phyloP scores from a whole-genome alignment of 2,797 vertebrate genomes.

The Sebastes trivittatus region DNA sequence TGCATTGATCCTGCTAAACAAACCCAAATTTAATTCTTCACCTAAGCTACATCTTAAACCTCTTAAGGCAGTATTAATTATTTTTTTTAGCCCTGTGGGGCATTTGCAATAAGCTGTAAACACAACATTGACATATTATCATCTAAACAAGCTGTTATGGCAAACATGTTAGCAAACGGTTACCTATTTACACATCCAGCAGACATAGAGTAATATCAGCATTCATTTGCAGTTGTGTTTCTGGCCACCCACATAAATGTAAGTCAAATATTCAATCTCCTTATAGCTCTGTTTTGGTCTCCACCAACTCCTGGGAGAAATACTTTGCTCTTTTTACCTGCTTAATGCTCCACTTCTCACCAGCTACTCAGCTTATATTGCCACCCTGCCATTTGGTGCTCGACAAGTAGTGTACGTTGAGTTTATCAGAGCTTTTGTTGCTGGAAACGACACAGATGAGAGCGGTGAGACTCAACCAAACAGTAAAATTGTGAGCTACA shows the following conservation, averaged over 20 bases:
- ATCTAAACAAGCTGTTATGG: not conserved
- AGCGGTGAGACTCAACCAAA: not conserved
- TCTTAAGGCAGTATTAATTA: not conserved
- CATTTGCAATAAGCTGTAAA: constrained; percentile 3
- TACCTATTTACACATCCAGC: not conserved
- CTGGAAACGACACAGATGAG: not conserved
- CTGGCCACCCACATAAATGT: not conserved
- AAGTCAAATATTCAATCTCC: not conserved
- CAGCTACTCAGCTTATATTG: not conserved
- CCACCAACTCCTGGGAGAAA: not conserved
- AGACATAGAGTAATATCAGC: not conserved
- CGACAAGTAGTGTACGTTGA: not conserved
- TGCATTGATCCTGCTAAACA: constrained; percentile 34
- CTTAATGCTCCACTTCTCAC: not conserved
- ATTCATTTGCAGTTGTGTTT: not conserved
- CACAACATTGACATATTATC: not conserved
- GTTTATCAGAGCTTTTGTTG: not conserved
- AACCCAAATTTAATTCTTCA: constrained; percentile 8
- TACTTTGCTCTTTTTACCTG: not conserved
- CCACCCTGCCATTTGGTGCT: not conserved
- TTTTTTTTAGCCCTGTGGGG: not conserved
- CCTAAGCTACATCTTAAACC: not conserved
- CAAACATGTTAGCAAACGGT: not conserved
- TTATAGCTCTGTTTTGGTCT: not conserved
- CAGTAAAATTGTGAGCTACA: not conserved